Conservation (phyloP, 2,888 invertebrate genomes). For the Sphaerophoria taeniata region DNA sequence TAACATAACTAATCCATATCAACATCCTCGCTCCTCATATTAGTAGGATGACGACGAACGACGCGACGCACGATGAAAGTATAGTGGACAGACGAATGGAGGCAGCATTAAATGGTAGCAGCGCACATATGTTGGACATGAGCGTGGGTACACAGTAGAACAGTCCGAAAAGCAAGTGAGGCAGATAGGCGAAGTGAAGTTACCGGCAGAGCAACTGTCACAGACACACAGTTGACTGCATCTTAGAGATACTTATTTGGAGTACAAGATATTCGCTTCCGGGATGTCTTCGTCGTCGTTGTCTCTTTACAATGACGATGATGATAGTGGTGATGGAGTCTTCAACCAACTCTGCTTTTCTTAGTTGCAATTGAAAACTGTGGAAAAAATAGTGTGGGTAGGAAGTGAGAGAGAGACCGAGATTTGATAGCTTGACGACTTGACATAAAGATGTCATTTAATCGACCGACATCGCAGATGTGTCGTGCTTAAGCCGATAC, state of each 20-base stretch:
- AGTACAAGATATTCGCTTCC: constrained; percentile 70
- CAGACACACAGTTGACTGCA: constrained; percentile 70
- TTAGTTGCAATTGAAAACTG: constrained; percentile 1
- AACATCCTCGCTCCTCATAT: constrained; percentile 36
- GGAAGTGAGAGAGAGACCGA: constrained; percentile 50
- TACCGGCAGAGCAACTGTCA: constrained; percentile 37
- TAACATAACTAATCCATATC: constrained; percentile 71
- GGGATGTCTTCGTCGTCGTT: constrained; percentile 55
- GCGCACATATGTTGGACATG: constrained; percentile 72
- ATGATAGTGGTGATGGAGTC: too few species aligned
- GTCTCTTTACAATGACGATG: too few species aligned
- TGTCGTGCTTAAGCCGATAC: constrained; percentile 66
- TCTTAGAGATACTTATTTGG: constrained; percentile 69
- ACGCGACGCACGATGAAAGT: constrained; percentile 9
- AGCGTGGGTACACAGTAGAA: constrained; percentile 72
- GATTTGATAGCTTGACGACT: constrained; percentile 70
- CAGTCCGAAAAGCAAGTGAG: constrained; percentile 61
- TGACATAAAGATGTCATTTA: constrained; percentile 74
- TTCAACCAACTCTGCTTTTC: too few species aligned
- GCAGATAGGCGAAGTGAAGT: constrained; percentile 48
- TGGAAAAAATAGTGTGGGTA: constrained; percentile 54
- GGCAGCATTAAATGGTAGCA: constrained; percentile 50
- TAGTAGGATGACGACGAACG: neutral
- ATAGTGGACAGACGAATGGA: neutral
- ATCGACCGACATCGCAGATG: constrained; percentile 69